phyloP scores from a whole-genome alignment of 2,113 vertebrate genomes.

The Perca schrenkii region DNA sequence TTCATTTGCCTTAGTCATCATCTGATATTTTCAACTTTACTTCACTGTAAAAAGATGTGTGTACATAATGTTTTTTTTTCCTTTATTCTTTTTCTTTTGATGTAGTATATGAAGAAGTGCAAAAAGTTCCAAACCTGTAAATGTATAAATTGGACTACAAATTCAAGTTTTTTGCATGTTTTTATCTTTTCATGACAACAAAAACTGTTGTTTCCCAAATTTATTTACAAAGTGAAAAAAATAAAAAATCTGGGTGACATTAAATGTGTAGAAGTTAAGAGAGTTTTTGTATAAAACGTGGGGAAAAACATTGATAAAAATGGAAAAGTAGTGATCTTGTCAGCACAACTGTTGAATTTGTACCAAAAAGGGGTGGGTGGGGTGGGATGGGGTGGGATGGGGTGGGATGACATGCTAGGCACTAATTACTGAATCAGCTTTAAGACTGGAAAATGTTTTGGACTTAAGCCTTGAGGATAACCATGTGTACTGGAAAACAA shows the following conservation, averaged over 20 bases:
- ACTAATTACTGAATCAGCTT: slow-evolving; percentile 90
- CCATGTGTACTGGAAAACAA: slow-evolving; percentile 95
- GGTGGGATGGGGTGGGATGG: slow-evolving; percentile 80
- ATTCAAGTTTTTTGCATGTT: slow-evolving; percentile 99
- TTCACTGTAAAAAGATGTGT: slow-evolving; percentile 98
- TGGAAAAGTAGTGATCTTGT: slow-evolving; percentile 84
- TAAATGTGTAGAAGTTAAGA: slow-evolving; percentile 90
- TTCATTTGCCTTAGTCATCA: slow-evolving; percentile 90
- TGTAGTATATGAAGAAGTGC: slow-evolving; percentile 96
- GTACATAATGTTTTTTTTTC: slow-evolving; percentile 96
- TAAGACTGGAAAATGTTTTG: slow-evolving; percentile 92
- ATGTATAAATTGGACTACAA: slow-evolving; percentile 97
- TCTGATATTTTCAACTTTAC: slow-evolving; percentile 91
- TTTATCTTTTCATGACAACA: slow-evolving; percentile 93
- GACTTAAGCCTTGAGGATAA: slow-evolving; percentile 94
- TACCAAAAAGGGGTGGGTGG: slow-evolving; percentile 90
- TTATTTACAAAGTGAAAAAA: slow-evolving; percentile 89
- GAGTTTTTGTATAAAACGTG: slow-evolving; percentile 79
- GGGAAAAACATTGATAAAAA: slow-evolving; percentile 61
- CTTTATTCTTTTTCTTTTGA: slow-evolving; percentile 81
- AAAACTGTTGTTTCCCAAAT: slow-evolving; percentile 94
- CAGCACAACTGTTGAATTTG: slow-evolving; percentile 99
- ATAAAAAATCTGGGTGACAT: slow-evolving; percentile 92
- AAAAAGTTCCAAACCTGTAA: slow-evolving; percentile 95
- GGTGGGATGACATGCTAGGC: slow-evolving; percentile 82